Percentiles rank a stretch among this genome's conserved stretches.
Conservation (phyloP, 2,113 vertebrate genomes). For the Aphelocoma coerulescens region DNA sequence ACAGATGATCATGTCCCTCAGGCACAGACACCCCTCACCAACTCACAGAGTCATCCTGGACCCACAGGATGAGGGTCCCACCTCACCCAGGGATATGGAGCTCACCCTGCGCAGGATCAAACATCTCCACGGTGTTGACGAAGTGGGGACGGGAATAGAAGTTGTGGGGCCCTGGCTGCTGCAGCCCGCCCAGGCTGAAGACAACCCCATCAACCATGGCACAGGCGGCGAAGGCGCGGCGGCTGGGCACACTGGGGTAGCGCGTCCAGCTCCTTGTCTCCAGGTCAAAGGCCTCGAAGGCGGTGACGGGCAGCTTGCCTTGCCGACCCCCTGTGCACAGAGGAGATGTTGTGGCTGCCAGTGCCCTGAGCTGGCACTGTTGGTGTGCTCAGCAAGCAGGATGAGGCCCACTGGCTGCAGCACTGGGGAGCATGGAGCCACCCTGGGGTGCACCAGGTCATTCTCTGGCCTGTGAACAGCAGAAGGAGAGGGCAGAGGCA, state of each 20-base stretch:
- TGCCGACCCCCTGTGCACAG: slow-evolving; percentile 85
- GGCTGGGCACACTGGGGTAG: slow-evolving; percentile 90
- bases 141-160: slow-evolving; percentile 98
- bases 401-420: accelerated
- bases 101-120: slow-evolving; percentile 89
- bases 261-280: slow-evolving; percentile 91
- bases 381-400: background rate
- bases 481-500: background rate
- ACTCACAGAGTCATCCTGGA: background rate
- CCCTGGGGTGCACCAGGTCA: background rate
- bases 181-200: slow-evolving; percentile 94
- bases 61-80: background rate
- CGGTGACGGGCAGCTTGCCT: slow-evolving; percentile 93
- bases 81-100: background rate
- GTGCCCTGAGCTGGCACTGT: background rate
- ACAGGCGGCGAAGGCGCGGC: slow-evolving; percentile 92
- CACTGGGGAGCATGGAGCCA: background rate
- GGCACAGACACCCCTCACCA: background rate
- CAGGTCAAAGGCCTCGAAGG: slow-evolving; percentile 95
- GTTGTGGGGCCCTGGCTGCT: slow-evolving; percentile 96
- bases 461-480: background rate
- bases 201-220: slow-evolving; percentile 79
- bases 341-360: background rate
- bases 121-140: slow-evolving; percentile 96
- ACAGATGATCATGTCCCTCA: background rate